Conservation (phyloP, 2,797 vertebrate genomes). For the Spea hammondii region DNA sequence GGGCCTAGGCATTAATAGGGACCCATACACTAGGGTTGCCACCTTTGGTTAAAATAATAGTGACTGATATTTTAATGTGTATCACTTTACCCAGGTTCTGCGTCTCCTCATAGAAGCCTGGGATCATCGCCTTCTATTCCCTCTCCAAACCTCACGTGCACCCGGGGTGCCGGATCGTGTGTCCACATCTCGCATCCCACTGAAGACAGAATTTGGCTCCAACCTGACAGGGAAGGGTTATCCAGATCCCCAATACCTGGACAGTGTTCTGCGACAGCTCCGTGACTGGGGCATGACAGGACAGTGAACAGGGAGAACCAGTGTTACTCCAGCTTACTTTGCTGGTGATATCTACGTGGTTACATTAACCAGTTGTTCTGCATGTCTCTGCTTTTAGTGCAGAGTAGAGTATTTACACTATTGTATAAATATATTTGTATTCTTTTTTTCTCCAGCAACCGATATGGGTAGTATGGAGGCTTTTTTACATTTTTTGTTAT, state of each 20-base stretch:
- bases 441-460: neutral
- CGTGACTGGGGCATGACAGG: constrained; percentile 32
- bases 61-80: neutral
- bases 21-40: no score
- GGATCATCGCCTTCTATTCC: constrained; percentile 42
- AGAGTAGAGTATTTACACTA: constrained; percentile 41
- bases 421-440: constrained; percentile 26
- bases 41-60: neutral
- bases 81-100: constrained; percentile 7
- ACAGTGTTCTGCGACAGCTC: constrained; percentile 39
- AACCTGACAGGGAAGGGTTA: constrained; percentile 44
- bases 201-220: constrained; percentile 48
- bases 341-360: constrained; percentile 12
- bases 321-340: constrained; percentile 17
- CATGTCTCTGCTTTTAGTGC: constrained; percentile 47
- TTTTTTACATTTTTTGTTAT: neutral
- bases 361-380: constrained; percentile 34
- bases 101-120: constrained; percentile 41
- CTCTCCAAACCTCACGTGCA: constrained; percentile 15
- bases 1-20: no score
- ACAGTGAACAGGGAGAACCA: neutral
- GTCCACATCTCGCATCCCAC: constrained; percentile 35
- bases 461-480: constrained; percentile 14
- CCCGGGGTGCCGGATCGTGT: constrained; percentile 36
- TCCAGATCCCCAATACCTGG: constrained; percentile 37